Conservation (phyloP, 2,113 vertebrate genomes). For the Oryzias curvinotus region DNA sequence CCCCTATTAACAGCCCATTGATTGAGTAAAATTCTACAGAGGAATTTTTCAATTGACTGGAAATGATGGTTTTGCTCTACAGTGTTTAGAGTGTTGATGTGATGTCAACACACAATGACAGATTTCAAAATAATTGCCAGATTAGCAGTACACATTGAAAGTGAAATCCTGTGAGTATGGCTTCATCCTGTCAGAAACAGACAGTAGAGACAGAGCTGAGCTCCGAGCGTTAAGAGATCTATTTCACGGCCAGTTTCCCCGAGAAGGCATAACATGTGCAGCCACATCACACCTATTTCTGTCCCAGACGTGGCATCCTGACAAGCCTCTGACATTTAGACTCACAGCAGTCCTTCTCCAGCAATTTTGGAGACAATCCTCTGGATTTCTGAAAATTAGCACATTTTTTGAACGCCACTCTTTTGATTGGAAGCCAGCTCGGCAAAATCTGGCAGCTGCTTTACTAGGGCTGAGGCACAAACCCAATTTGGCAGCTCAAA, state of each 20-base stretch:
- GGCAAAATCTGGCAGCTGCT: slow-evolving; percentile 52
- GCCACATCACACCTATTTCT: slow-evolving; percentile 6
- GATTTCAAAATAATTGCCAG: no score
- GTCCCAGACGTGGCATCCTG: slow-evolving; percentile 20
- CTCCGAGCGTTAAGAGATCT: no score
- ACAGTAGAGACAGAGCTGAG: no score
- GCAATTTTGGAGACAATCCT: slow-evolving; percentile 17
- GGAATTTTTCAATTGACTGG: no score
- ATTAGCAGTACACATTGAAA: no score
- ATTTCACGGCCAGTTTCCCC: slow-evolving; percentile 10
- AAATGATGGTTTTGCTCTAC: no score
- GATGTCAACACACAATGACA: no score
- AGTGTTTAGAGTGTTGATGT: no score
- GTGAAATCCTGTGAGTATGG: no score
- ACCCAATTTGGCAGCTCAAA: slow-evolving; percentile 63
- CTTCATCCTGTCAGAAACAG: no score
- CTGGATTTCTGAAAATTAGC: slow-evolving; percentile 44
- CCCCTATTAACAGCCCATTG: no score
- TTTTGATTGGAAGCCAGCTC: slow-evolving; percentile 53
- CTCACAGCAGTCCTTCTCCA: slow-evolving; percentile 11
- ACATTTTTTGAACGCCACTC: slow-evolving; percentile 36
- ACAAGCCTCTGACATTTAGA: slow-evolving; percentile 18
- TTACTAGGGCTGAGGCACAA: slow-evolving; percentile 43
- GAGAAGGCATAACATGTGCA: slow-evolving; percentile 1
- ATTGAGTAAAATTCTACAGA: no score